phyloP scores from a whole-genome alignment of 1,140 invertebrate species.

The Drosophila nigromelanica region DNA sequence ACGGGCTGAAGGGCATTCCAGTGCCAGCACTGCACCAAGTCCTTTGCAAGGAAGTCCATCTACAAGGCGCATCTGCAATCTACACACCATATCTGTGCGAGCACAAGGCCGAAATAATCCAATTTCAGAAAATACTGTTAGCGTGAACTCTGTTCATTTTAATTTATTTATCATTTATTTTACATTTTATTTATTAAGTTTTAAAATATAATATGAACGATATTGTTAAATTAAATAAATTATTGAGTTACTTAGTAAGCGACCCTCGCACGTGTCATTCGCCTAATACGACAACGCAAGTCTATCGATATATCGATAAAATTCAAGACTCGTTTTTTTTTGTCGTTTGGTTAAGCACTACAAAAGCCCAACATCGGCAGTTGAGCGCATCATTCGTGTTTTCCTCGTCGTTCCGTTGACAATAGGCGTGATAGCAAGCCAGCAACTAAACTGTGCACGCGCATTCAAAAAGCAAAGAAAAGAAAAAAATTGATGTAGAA shows the following conservation, averaged over 20 bases:
- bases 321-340: neutral
- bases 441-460: conserved; percentile 32
- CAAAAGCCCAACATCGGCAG: conserved; percentile 29
- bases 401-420: conserved; percentile 34
- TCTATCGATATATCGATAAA: conserved; percentile 15
- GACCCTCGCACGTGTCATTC: neutral
- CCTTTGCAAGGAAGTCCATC: too few relatives aligned
- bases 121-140: too few relatives aligned
- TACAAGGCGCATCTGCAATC: too few relatives aligned
- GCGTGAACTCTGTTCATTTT: too few relatives aligned
- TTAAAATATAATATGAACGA: too few relatives aligned
- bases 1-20: too few relatives aligned
- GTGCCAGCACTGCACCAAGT: too few relatives aligned
- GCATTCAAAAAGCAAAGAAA: conserved; percentile 29
- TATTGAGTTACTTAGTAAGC: neutral
- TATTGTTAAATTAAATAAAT: too few relatives aligned
- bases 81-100: too few relatives aligned
- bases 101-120: too few relatives aligned
- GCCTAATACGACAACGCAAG: neutral
- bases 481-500: neutral
- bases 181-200: too few relatives aligned
- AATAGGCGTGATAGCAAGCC: neutral
- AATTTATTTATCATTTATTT: too few relatives aligned
- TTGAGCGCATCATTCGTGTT: conserved; percentile 32
- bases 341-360: conserved; percentile 8